Evolutionary conservation across 2,113 vertebrate genomes (phyloP), one percentile per base, ranked within the genome.

Genomic region (Etia nguti): DNA sequence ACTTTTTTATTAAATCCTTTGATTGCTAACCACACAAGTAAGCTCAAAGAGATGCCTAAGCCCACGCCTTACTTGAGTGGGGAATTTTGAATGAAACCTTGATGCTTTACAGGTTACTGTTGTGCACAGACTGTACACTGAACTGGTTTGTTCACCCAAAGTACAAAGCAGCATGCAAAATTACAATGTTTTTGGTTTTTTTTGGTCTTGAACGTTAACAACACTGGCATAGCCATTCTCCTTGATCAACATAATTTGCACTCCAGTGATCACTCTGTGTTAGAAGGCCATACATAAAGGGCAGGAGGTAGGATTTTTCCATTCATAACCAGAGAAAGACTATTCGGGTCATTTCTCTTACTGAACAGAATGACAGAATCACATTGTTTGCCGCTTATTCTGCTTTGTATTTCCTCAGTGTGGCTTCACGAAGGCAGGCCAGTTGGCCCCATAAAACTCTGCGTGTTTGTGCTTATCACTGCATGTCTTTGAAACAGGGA

Each of bases 391-490:
- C 82, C 13, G 22, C 68, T 86, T 70, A 90, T 89, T 90, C 73
- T 89, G 81, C 82, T 75, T 87, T 89, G 86, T 89, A 24, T 88
- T 91, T 68, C 62, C 84, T 81, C 80, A 65, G 36, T 29, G 79
- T 84, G 48, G 77, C 56, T 75, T 90, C 48, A 20, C 43, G 60
- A 75, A 77, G 79, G 70, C 79, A 20, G 62, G 73, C 84, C 88
- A 65, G 83, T 77, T 75, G 86, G 56, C 43, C 52, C 77, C 59
- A 50, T 88, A 83, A 70, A 56, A 31, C 11, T 11, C 54, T 60
- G 24, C 80, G 57, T 86, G 79, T 56, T 55, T 36, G 26, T 83
- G 82, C 82, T 81, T 80, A 86, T 90, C 85, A 83, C 56, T 84
- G 85, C 41, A 26, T 90, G 79, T 92, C 75, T 86, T 86, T 90